Base-by-base conservation (phyloP, 2,113 vertebrate genomes). In the Prunella himalayana region DNA sequence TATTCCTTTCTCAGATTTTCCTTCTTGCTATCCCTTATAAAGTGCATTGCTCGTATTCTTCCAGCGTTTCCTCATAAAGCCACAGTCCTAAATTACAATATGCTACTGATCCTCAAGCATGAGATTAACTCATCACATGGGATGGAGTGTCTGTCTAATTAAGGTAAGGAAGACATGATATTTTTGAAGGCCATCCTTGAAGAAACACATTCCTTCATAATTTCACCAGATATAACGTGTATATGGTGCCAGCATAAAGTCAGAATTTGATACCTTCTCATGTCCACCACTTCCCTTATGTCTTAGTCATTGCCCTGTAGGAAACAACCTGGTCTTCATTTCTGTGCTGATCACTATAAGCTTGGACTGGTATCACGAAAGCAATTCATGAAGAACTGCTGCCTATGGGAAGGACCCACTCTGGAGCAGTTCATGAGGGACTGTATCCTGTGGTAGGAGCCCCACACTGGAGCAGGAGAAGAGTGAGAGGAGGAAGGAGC, bases 1-100 rank as follows among this genome's bases (percentile, higher is more conserved):
- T 85, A 81, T 91, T 86, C 54, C 50, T 31, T 27, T 60, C 79
- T 72, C 72, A 95, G 27, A 91, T 86, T 94, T 89, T 96, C 44
- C 77, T 95, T 80, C 83, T 85, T 82, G 68, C 31, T 73, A 39
- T 80, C 31, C 61, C 24, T 86, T 69, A 51, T 49, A 72, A 92
- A n/a, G 6, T 35, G 27, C 30, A 89, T 30, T n/a, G 76, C 76
- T 87, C 18, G 16, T 73, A 47, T 88, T 94, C 31, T 63, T 73
- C 69, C 78, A 73, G 49, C 16, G 20, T 92, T 76, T 63, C 37
- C 61, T 49, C 54, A 85, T 45, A 85, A 90, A 86, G 33, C 10
- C 20, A 28, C 44, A 24, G 42, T 27, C 45, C 44, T 86, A 63
- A 81, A 79, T 54, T 68, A 60, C 39, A 41, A 13, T 14, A 28